phyloP scores from a whole-genome alignment of 2,113 vertebrate genomes.

The Crypturellus undulatus region DNA sequence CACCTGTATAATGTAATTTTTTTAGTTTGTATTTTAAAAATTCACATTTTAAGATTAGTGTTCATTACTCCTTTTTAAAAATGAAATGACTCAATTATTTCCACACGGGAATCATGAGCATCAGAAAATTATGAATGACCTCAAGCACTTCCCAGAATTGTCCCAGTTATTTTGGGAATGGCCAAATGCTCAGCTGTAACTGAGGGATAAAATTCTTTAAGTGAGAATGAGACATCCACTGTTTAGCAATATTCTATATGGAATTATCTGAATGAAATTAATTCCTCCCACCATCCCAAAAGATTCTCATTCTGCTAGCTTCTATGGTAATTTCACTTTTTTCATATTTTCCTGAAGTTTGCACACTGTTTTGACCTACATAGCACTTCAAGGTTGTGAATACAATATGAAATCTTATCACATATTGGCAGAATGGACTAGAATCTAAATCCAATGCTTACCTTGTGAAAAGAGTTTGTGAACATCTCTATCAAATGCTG shows the following conservation, averaged over 20 bases:
- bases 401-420: neutral
- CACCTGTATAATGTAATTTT: neutral
- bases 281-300: neutral
- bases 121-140: neutral
- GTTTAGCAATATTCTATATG: neutral
- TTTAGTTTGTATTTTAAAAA: neutral
- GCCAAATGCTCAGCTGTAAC: neutral
- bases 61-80: neutral
- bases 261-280: conserved; percentile 11
- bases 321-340: neutral
- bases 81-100: neutral
- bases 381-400: neutral
- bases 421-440: neutral
- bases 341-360: neutral
- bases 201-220: neutral
- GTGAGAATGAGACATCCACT: neutral
- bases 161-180: neutral
- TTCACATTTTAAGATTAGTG: neutral
- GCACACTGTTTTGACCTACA: neutral
- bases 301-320: neutral
- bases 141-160: neutral
- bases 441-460: conserved; percentile 68
- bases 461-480: conserved; percentile 90
- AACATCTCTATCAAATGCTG: conserved; percentile 93
- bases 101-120: neutral